Evolutionary conservation across 1,140 invertebrate species (phyloP), one percentile per base, ranked within the genome.

Genomic region (Teleopsis dalmanni): DNA sequence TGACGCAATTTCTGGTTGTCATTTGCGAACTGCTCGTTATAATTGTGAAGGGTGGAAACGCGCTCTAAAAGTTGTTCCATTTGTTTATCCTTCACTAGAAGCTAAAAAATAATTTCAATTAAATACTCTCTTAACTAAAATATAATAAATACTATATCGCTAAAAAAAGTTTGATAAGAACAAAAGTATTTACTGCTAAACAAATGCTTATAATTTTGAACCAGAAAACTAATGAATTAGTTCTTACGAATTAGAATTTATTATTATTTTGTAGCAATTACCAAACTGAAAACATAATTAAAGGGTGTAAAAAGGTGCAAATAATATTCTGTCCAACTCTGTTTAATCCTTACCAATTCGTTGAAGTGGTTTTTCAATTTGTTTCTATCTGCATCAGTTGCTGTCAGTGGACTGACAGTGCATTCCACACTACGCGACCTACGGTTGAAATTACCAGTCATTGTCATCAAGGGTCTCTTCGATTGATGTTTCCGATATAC

Each of bases 51-150:
- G 4, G 55, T 63, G 19, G 62, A 51, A 2, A 71, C 46, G 1
- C 65, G 59, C 42, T 65, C 54, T 1, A 70, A 48, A 2, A 70
- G 48, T 43, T 65, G 62, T 47, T 67, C 63, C 50, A 71, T 44
- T 56, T 71, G 67, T 52, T 70, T 54, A 5, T 71, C 67, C 55
- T 71, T 71, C 33, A 60, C 53, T 41, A 65, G 65, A n/a, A 71
- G 35, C 68, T 70, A 42, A 0, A 35, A 22, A 29, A 7, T n/a
- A n/a, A n/a, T n/a, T n/a, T n/a, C n/a, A n/a, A n/a, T n/a, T n/a
- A n/a, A n/a, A n/a, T n/a, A n/a, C n/a, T n/a, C n/a, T n/a, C n/a
- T 10, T 10, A 16, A 36, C 6, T 10, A 36, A 16, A 36, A 36
- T 10, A 36, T n/a, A 36, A 16, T 10, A 36, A 36, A 36, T 36